phyloP scores from a whole-genome alignment of 2,888 invertebrate genomes.

The Sinelater perroti region DNA sequence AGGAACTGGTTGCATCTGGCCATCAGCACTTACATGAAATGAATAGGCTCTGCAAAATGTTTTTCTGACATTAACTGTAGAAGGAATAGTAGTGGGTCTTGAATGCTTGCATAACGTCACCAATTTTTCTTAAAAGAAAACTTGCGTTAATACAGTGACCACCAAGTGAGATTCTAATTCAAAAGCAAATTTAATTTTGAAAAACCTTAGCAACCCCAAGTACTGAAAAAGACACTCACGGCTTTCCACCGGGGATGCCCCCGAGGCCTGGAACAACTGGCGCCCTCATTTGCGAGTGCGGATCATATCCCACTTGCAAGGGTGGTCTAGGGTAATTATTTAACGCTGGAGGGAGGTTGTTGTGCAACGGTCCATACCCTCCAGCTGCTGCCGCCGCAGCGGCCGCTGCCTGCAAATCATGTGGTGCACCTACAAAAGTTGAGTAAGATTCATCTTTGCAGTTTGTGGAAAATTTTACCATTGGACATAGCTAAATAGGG shows the following conservation, averaged over 20 bases:
- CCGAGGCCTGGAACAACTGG: conserved; percentile 72
- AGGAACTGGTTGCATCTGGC: conserved; percentile 88
- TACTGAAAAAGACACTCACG: conserved; percentile 69
- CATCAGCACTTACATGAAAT: conserved; percentile 90
- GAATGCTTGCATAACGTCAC: not conserved
- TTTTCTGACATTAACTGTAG: not conserved
- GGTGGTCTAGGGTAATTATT: conserved; percentile 73
- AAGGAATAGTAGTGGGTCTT: not conserved
- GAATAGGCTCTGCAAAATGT: conserved; percentile 80
- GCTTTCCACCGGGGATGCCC: conserved; percentile 83
- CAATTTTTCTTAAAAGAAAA: not conserved
- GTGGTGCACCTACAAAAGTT: conserved; percentile 60
- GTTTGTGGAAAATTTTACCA: conserved; percentile 54
- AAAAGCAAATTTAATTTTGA: no score
- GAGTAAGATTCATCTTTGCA: conserved; percentile 54
- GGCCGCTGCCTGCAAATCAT: conserved; percentile 66
- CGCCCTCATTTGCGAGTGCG: conserved; percentile 73
- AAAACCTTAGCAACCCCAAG: not conserved
- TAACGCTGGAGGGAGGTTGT: conserved; percentile 71
- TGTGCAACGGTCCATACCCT: conserved; percentile 67
- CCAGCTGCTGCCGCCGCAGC: conserved; percentile 63
- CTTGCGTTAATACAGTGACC: not conserved
- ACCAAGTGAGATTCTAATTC: no score
- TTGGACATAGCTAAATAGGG: conserved; percentile 65
- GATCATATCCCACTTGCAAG: conserved; percentile 72